These are phyloP conservation scores for Sweltsa coloradensis DNA, from an alignment of 1,140 invertebrate species.

Conservation along the genomic window DNA sequence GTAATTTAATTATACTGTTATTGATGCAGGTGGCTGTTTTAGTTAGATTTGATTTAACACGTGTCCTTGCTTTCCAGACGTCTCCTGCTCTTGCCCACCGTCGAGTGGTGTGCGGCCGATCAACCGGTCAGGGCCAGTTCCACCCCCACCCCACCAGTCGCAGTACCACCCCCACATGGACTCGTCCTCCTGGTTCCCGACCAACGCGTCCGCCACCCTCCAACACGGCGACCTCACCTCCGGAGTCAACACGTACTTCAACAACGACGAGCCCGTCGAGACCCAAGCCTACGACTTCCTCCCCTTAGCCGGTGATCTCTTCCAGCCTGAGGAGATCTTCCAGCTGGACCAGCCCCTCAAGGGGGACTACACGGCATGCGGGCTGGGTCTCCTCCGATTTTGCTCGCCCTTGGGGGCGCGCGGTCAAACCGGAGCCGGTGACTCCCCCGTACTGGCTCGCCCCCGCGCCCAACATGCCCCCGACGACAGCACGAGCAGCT, in stretches of 20 bases:
- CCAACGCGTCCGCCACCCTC: neutral
- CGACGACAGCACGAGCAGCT: conserved; percentile 11
- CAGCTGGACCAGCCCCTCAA: conserved; percentile 57
- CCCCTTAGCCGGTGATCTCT: conserved; percentile 47
- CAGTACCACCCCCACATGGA: conserved; percentile 20
- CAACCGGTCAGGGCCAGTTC: conserved; percentile 22
- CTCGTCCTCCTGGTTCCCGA: conserved; percentile 16
- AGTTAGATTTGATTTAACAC: no score
- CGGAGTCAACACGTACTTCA: conserved; percentile 10
- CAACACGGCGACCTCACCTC: conserved; percentile 17
- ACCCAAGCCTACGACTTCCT: conserved; percentile 40
- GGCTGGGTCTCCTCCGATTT: conserved; percentile 47
- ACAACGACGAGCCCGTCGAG: conserved; percentile 18
- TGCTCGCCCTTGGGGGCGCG: conserved; percentile 57
- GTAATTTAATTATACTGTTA: no score
- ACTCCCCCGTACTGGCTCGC: conserved; percentile 5
- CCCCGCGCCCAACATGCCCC: neutral
- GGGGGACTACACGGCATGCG: conserved; percentile 27
- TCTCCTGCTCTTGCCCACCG: conserved; percentile 48
- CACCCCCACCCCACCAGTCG: conserved; percentile 2
- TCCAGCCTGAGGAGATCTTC: conserved; percentile 65
- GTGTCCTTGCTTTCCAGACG: conserved; percentile 36
- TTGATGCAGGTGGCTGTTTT: no score
- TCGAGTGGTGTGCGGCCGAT: conserved; percentile 42
- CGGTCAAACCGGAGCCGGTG: conserved; percentile 7